Base-by-base conservation (phyloP, 1,140 invertebrate species). In the Medauroidea extradentata region DNA sequence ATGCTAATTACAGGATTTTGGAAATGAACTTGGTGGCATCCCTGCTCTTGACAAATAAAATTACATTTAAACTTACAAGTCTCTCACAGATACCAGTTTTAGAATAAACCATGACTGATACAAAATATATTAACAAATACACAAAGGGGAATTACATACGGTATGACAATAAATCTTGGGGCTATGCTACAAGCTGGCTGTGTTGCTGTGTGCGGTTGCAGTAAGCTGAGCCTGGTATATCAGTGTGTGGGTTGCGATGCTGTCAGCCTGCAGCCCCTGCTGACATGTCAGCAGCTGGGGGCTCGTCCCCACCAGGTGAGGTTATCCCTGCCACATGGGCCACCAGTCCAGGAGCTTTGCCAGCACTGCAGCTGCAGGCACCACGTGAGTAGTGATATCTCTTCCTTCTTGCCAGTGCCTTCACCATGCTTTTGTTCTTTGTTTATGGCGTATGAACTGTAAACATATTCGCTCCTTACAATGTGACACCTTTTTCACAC, bases 181-280 rank as follows among this genome's bases (percentile, higher is more conserved):
- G n/a, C n/a, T n/a, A n/a, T n/a, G n/a, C n/a, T n/a, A n/a, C n/a
- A n/a, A n/a, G n/a, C n/a, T n/a, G n/a, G n/a, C 11, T 34, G 29
- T 34, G 29, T 34, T 34, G 29, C 5, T 34, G 29, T 34, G 29
- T 34, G 29, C 74, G 53, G 60, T 79, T 80, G 66, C 62, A 88
- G 86, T 63, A 94, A 96, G 74, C 78, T 93, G 48, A 88, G 92
- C 4, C 83, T 90, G 79, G 80, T 96, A 1, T 94, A 93, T 74
- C 86, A 93, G 65, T 99, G 95, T 71, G 83, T 81, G 13, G 93
- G 93, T 0, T 98, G 96, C 71, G 88, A 93, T 64, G 85, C 82
- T 39, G 81, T 87, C 48, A 81, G 78, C 0, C 74, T 94, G 1
- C 92, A 95, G 66, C 87, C 87, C 0, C 70, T 97, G 16, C 89